Evolutionary conservation across 1,140 invertebrate species (phyloP), one percentile per base, ranked within the genome.

Genomic region (Nixonia krombeini): DNA sequence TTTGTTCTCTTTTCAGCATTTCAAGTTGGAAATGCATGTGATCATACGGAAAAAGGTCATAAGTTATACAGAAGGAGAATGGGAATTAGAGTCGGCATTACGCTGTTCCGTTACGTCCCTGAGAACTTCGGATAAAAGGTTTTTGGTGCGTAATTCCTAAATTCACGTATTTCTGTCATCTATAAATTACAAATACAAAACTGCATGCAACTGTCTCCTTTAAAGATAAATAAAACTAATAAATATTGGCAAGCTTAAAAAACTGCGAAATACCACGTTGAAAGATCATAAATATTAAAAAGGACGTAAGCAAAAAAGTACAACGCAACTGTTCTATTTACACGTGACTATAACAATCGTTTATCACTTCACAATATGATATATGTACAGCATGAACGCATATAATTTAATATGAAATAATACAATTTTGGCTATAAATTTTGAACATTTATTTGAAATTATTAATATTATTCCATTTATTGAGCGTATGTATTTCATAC

Each of bases 1-100:
- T 67, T 35, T 40, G 50, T 57, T 50, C 58, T 45, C 46, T 61
- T 59, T 59, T 58, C 47, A 56, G 35, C 45, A 41, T 41, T 51
- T 13, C 40, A 17, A 45, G 33, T 37, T 45, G 41, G 15, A 10
- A 15, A 16, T 49, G 44, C 45, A 13, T 42, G 57, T 41, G 57
- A 56, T 68, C 61, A 68, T 62, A 28, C 18, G 41, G 28, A 42
- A 23, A 25, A 61, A 15, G 31, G 25, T 55, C 29, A 42, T 68
- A 62, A 68, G 58, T 68, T 62, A 58, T 52, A 45, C 29, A 40
- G 25, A 38, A 42, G 6, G 44, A 38, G 37, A n/a, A n/a, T 7
- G 28, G 35, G 64, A 56, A 52, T 68, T 61, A 57, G 52, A 52
- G 45, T 26, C 21, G 50, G n/a, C n/a, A n/a, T n/a, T n/a, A n/a